Evolutionary conservation across 2,797 vertebrate species (phyloP).

Genomic region (Sorex maritimensis): DNA sequence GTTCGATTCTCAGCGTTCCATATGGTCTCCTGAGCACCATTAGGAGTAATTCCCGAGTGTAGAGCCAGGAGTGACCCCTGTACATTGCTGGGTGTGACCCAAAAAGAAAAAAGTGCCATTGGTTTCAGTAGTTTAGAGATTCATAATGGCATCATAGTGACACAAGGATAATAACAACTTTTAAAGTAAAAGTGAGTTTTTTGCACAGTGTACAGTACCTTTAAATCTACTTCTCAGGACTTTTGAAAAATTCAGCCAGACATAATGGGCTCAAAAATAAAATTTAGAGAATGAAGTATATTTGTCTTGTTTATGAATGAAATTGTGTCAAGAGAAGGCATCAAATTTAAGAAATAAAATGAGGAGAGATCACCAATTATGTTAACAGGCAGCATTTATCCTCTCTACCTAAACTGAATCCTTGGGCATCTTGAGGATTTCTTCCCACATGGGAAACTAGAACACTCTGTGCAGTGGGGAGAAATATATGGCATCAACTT

Average conservation of each 20-base stretch:
- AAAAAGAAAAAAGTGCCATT: background rate
- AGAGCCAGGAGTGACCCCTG: too few species aligned
- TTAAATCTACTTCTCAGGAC: background rate
- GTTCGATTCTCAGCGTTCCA: too few species aligned
- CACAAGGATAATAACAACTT: background rate
- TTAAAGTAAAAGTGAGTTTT: slow-evolving; percentile 1
- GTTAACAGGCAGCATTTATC: background rate
- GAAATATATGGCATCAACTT: background rate
- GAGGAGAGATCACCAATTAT: background rate
- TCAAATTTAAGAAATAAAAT: background rate
- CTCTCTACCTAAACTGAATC: background rate
- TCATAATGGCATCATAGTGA: background rate
- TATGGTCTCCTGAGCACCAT: too few species aligned
- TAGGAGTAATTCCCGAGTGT: too few species aligned
- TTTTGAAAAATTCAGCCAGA: background rate
- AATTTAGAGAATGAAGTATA: background rate
- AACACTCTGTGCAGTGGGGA: background rate
- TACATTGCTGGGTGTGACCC: too few species aligned
- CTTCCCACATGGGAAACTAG: background rate
- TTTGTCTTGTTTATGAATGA: background rate
- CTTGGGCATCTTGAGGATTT: background rate
- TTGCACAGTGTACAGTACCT: background rate
- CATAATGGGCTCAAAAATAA: background rate
- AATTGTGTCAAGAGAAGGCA: background rate
- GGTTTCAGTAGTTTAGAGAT: slow-evolving; percentile 14